Percentiles rank a stretch among this genome's conserved stretches.
phyloP scores from a whole-genome alignment of 1,140 invertebrate genomes.

The Latrodectus geometricus region DNA sequence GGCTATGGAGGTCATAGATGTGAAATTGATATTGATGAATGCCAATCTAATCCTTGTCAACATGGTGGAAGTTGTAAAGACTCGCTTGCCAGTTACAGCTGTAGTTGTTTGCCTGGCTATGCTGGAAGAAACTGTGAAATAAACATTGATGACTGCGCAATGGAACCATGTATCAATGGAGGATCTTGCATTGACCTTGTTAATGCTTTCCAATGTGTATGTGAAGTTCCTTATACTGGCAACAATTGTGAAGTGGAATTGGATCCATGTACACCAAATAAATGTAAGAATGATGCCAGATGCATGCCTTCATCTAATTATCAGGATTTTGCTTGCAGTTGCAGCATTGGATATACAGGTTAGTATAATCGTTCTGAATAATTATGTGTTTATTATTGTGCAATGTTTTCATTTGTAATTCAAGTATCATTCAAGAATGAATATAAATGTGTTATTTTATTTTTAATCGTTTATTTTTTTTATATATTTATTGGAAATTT shows the following conservation, averaged over 20 bases:
- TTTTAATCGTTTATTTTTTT: too few species aligned
- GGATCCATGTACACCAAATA: conserved; percentile 85
- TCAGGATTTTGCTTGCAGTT: conserved; percentile 89
- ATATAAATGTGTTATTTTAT: not conserved
- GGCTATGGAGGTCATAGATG: conserved; percentile 88
- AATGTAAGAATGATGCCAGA: conserved; percentile 85
- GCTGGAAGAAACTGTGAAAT: conserved; percentile 82
- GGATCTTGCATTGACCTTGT: conserved; percentile 77
- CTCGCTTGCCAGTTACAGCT: conserved; percentile 79
- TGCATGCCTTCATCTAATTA: conserved; percentile 90
- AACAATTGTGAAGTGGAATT: conserved; percentile 59
- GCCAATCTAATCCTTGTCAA: conserved; percentile 90
- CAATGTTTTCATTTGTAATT: too few species aligned
- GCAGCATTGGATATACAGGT: conserved; percentile 85
- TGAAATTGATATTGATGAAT: conserved; percentile 92
- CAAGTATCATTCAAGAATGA: too few species aligned
- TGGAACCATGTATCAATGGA: conserved; percentile 82
- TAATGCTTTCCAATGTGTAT: conserved; percentile 62
- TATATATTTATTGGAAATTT: not conserved
- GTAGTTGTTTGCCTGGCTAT: conserved; percentile 88
- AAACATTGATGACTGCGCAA: conserved; percentile 91
- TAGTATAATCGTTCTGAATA: conserved; percentile 38
- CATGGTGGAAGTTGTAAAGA: conserved; percentile 89
- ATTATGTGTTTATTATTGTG: too few species aligned
- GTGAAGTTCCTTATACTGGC: conserved; percentile 70